phyloP scores from a whole-genome alignment of 1,140 invertebrate species.

The Lethocerus indicus region DNA sequence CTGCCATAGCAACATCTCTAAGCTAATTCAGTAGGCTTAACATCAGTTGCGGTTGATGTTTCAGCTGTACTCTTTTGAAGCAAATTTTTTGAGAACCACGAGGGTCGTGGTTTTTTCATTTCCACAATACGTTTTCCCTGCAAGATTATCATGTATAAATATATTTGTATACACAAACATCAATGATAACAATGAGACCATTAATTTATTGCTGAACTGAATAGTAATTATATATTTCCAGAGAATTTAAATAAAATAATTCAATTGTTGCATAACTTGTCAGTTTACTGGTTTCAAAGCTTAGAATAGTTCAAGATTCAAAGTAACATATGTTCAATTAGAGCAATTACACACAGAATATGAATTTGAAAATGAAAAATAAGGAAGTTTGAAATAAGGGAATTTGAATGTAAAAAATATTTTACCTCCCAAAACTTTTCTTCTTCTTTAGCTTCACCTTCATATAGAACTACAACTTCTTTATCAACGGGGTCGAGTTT shows the following conservation, averaged over 20 bases:
- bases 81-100: conserved; percentile 68
- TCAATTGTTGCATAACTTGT: background rate
- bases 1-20: conserved; percentile 22
- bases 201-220: background rate
- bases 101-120: conserved; percentile 49
- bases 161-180: background rate
- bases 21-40: conserved; percentile 52
- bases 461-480: conserved; percentile 68
- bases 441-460: conserved; percentile 45
- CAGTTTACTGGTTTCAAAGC: background rate
- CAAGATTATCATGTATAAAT: conserved; percentile 18
- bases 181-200: background rate
- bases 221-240: background rate
- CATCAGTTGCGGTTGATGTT: conserved; percentile 40
- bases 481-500: conserved; percentile 52
- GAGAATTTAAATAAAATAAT: background rate
- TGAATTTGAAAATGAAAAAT: conserved; percentile 29
- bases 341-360: background rate
- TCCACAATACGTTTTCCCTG: conserved; percentile 51
- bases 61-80: conserved; percentile 54
- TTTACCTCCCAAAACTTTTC: conserved; percentile 25
- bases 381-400: conserved; percentile 2
- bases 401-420: background rate
- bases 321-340: background rate
- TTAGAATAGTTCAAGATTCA: background rate